A percentile compares a stretch with the other conserved stretches of the same genome.
These are phyloP conservation scores for Drosophila prostipennis DNA, from an alignment of 2,888 invertebrate genomes.

Conservation along the genomic window DNA sequence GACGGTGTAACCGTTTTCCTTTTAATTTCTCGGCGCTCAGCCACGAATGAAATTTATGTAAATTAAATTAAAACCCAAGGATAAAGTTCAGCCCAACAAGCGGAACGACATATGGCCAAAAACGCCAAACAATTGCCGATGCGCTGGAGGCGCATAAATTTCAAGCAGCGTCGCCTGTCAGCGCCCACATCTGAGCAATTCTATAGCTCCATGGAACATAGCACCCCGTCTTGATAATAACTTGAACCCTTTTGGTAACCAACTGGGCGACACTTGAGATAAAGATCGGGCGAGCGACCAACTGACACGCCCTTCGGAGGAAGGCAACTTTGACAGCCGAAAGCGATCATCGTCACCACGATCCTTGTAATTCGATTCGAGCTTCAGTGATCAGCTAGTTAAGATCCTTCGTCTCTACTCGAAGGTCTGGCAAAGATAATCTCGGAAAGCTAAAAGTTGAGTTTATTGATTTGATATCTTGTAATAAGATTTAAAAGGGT, in stretches of 20 bases:
- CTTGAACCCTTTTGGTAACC: conserved; percentile 46
- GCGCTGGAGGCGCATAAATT: conserved; percentile 67
- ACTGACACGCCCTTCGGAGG: conserved; percentile 39
- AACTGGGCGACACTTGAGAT: conserved; percentile 60
- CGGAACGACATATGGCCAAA: conserved; percentile 74
- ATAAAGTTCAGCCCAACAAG: conserved; percentile 68
- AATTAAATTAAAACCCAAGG: conserved; percentile 75
- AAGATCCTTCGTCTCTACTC: neutral
- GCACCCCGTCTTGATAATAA: neutral
- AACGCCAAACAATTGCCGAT: conserved; percentile 38
- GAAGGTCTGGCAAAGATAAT: neutral
- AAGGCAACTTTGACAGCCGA: conserved; percentile 8
- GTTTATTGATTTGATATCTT: no score
- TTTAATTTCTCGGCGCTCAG: conserved; percentile 39
- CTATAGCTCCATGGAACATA: neutral
- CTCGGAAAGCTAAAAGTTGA: no score
- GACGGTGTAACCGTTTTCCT: conserved; percentile 35
- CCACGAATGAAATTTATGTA: conserved; percentile 80
- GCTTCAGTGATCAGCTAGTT: neutral
- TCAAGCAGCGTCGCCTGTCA: conserved; percentile 59
- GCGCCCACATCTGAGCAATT: conserved; percentile 32
- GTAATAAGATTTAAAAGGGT: no score
- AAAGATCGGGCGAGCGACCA: conserved; percentile 41
- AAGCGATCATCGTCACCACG: neutral
- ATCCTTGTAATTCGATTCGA: conserved; percentile 1